Percentiles rank a stretch among this genome's conserved stretches.
Conservation (phyloP, 2,797 vertebrate genomes). For the Cottoperca gobio region DNA sequence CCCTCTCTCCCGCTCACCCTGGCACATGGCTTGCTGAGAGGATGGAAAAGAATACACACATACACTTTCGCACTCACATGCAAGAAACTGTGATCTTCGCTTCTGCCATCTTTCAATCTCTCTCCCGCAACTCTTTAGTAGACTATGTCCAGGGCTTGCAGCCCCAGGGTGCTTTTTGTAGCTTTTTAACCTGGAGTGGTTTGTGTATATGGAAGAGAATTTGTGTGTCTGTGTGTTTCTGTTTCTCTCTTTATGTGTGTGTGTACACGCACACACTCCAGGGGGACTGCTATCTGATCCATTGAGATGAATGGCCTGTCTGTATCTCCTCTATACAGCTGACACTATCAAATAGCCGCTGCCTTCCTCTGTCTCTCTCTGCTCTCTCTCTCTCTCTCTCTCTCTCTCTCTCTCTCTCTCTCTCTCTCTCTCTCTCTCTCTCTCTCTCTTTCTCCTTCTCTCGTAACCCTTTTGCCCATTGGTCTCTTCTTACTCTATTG, state of each 20-base stretch:
- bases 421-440: constrained; percentile 32
- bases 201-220: constrained; percentile 30
- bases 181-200: constrained; percentile 52
- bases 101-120: constrained; percentile 49
- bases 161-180: constrained; percentile 51
- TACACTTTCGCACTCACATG: neutral
- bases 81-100: constrained; percentile 29
- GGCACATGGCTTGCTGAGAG: constrained; percentile 32
- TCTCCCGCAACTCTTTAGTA: constrained; percentile 36
- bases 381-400: constrained; percentile 71
- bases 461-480: constrained; percentile 49
- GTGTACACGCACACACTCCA: constrained; percentile 35
- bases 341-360: constrained; percentile 81
- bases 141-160: constrained; percentile 28
- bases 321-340: constrained; percentile 80
- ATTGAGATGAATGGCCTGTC: constrained; percentile 86
- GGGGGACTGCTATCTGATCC: constrained; percentile 79
- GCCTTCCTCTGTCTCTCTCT: too few relatives aligned
- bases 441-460: constrained; percentile 14
- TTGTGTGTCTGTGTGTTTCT: constrained; percentile 33
- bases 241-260: constrained; percentile 10
- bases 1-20: constrained; percentile 11
- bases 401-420: constrained; percentile 35
- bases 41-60: constrained; percentile 42
- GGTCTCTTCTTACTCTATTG: constrained; percentile 60